Percentiles rank a stretch among this genome's conserved stretches.
Evolutionary conservation across 2,113 vertebrate species (phyloP).

Genomic region (Chlamydotis undulata): DNA sequence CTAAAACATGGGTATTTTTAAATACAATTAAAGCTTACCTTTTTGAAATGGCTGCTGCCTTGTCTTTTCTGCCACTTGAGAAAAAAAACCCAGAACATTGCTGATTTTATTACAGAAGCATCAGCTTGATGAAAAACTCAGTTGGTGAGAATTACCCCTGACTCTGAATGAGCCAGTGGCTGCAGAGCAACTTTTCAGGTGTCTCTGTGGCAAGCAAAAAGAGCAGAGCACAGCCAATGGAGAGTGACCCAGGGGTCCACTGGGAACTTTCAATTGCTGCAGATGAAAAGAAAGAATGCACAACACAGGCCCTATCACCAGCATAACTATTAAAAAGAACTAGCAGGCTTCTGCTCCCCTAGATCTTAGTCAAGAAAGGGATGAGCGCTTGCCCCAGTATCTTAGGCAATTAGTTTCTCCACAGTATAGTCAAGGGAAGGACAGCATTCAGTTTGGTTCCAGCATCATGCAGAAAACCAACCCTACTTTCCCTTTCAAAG

Average conservation of each 20-base stretch:
- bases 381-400: neutral
- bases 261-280: neutral
- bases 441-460: neutral
- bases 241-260: neutral
- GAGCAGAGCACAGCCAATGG: slow-evolving; percentile 12
- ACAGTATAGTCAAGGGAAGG: neutral
- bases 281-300: neutral
- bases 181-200: neutral
- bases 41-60: slow-evolving; percentile 68
- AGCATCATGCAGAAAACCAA: neutral
- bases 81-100: neutral
- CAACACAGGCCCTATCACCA: neutral
- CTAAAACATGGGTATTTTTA: slow-evolving; percentile 66
- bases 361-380: neutral
- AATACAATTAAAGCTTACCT: slow-evolving; percentile 77
- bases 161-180: neutral
- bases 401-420: neutral
- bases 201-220: neutral
- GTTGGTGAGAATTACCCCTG: neutral
- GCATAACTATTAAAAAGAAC: neutral
- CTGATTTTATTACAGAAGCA: neutral
- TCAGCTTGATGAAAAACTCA: neutral
- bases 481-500: neutral
- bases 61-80: slow-evolving; percentile 33
- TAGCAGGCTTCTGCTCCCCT: neutral